A percentile compares a stretch with the other conserved stretches of the same genome.
These are phyloP conservation scores for Uropetala carovei DNA, from an alignment of 2,888 invertebrate species.

Conservation along the genomic window DNA sequence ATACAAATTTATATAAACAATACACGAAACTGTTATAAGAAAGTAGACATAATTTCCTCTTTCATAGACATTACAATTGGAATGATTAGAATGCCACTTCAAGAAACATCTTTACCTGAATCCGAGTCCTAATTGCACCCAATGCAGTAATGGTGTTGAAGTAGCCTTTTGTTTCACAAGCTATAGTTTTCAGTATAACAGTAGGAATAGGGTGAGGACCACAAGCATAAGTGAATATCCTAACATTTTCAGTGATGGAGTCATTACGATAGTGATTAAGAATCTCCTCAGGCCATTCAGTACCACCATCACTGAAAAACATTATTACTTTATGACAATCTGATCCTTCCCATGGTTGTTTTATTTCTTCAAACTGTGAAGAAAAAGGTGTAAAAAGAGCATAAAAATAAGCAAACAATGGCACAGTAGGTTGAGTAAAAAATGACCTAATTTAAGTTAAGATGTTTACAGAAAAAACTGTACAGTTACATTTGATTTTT, in stretches of 20 bases:
- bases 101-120: conserved; percentile 73
- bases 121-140: conserved; percentile 75
- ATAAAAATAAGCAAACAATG: background rate
- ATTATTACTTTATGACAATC: conserved; percentile 77
- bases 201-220: conserved; percentile 76
- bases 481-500: too few species aligned
- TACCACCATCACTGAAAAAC: conserved; percentile 78
- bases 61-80: too few species aligned
- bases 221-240: conserved; percentile 76
- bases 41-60: too few species aligned
- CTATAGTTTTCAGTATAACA: conserved; percentile 74
- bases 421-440: too few species aligned
- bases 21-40: too few species aligned
- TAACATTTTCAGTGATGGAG: conserved; percentile 71
- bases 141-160: conserved; percentile 76
- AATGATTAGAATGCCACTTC: background rate
- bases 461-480: too few species aligned
- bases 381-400: background rate
- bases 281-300: conserved; percentile 76
- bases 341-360: conserved; percentile 72
- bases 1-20: too few species aligned
- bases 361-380: conserved; percentile 69
- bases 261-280: conserved; percentile 70
- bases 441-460: too few species aligned
- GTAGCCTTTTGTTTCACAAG: conserved; percentile 75